phyloP scores from a whole-genome alignment of 2,797 vertebrate species.

The Pampus argenteus region DNA sequence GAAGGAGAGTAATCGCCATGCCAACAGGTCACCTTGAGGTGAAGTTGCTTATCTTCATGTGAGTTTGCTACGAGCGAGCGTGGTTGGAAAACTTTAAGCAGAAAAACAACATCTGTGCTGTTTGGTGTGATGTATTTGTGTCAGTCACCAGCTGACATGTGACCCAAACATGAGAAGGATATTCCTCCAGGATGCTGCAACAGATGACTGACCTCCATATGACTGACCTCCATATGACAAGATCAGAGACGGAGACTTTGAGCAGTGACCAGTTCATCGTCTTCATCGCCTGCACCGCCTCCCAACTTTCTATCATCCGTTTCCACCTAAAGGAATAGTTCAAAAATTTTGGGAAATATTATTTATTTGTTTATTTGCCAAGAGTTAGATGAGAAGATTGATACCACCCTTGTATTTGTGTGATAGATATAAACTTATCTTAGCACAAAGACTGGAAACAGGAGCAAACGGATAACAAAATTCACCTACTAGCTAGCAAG shows the following conservation, averaged over 20 bases:
- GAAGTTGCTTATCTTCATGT: conserved; percentile 19
- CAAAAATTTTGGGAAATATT: neutral
- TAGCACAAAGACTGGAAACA: too few relatives aligned
- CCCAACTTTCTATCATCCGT: conserved; percentile 14
- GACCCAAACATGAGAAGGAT: conserved; percentile 47
- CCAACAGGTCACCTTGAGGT: conserved; percentile 78
- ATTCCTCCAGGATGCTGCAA: conserved; percentile 57
- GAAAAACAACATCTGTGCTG: neutral
- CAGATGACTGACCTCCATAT: conserved; percentile 64
- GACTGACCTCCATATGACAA: conserved; percentile 66
- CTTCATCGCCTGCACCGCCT: conserved; percentile 11
- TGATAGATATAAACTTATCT: neutral
- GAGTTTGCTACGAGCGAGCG: conserved; percentile 4
- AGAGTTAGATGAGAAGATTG: neutral
- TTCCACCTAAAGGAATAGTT: conserved; percentile 4
- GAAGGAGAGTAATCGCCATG: conserved; percentile 73
- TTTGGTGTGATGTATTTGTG: conserved; percentile 40
- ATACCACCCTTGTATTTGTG: neutral
- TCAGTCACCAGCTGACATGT: conserved; percentile 46
- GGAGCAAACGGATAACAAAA: too few relatives aligned
- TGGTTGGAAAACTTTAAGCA: conserved; percentile 9
- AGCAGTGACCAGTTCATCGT: conserved; percentile 35
- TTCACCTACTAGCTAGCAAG: too few relatives aligned
- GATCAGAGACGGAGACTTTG: conserved; percentile 47
- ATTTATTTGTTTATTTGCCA: neutral